These are phyloP conservation scores for Pseudanteris insignis DNA, from an alignment of 2,888 invertebrate species.

Conservation along the genomic window DNA sequence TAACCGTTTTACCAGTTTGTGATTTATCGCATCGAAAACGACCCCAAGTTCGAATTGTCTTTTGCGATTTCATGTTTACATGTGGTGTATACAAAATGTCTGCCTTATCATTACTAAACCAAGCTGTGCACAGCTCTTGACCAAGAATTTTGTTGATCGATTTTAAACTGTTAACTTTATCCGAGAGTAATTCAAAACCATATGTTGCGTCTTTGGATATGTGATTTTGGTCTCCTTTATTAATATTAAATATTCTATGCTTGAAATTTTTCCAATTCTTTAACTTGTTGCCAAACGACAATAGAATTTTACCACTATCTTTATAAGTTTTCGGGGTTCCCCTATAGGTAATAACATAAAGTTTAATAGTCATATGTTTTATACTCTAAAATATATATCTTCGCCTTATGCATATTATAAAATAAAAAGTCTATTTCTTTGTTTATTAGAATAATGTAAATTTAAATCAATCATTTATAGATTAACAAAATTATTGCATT, in stretches of 20 bases:
- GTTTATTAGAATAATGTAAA: too few relatives aligned
- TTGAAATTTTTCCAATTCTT: constrained; percentile 50
- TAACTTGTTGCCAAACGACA: constrained; percentile 49
- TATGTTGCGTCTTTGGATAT: constrained; percentile 52
- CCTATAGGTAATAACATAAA: constrained; percentile 8
- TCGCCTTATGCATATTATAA: too few relatives aligned
- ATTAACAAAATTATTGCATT: too few relatives aligned
- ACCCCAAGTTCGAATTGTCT: constrained; percentile 71
- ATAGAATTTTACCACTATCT: constrained; percentile 50
- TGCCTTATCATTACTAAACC: constrained; percentile 46
- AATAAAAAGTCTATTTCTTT: too few relatives aligned
- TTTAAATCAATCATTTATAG: too few relatives aligned
- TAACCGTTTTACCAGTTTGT: constrained; percentile 69
- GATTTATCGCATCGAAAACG: constrained; percentile 80
- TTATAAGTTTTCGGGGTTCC: constrained; percentile 20
- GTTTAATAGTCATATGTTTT: constrained; percentile 1
- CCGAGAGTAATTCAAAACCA: constrained; percentile 59
- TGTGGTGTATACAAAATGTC: constrained; percentile 49
- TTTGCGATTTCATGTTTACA: constrained; percentile 58
- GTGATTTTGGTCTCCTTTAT: constrained; percentile 49
- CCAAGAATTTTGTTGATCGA: constrained; percentile 51
- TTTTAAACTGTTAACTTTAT: constrained; percentile 48
- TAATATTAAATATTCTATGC: constrained; percentile 36
- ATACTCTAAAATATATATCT: too few relatives aligned
- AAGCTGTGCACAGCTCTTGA: constrained; percentile 47